Evolutionary conservation across 2,888 invertebrate species (phyloP), one percentile per base, ranked within the genome.

Genomic region (Aleiodes testaceus): DNA sequence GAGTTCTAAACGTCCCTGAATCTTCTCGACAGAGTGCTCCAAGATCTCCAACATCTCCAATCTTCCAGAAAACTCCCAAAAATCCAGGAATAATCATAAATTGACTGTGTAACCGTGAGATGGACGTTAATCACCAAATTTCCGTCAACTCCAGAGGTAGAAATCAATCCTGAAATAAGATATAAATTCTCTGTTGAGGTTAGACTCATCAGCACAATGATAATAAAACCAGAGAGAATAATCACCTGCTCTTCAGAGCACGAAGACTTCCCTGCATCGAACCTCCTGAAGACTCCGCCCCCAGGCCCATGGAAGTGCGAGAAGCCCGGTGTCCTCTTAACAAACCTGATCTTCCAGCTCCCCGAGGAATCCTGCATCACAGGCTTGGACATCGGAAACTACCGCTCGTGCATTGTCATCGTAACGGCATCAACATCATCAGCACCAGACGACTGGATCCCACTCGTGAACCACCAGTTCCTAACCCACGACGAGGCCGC

Each of bases 231-330:
- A 1, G 67, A 76, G 20, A 85, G 81, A 72, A 64, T 87, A 52
- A 81, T 87, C 70, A 84, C 79, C 42, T 87, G 84, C 72, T 83
- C 86, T 0, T 86, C 87, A 2, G 86, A 87, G 69, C 85, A 87
- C 72, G 79, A 82, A 1, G 76, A 74, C 0, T 85, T 83, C 77
- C 87, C 85, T 36, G 83, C 82, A 0, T 75, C 81, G 5, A 87
- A 86, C 78, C 75, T 87, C 14, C 74, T 87, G 0, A 79, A 83
- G 52, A 75, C 79, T 65, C 77, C 77, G 55, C 75, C 81, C 4
- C 81, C 81, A 66, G 64, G 74, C 0, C 80, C 82, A 5, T 87
- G 87, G 87, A 76, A 83, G 69, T 84, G 84, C 72, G 84, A 82
- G 0, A 85, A 85, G 69, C 83, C 87, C 1, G 85, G 83, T 36